Percentiles rank a stretch among this genome's conserved stretches.
Conservation (phyloP, 2,888 invertebrate species). For the Dryobotodes eremita region DNA sequence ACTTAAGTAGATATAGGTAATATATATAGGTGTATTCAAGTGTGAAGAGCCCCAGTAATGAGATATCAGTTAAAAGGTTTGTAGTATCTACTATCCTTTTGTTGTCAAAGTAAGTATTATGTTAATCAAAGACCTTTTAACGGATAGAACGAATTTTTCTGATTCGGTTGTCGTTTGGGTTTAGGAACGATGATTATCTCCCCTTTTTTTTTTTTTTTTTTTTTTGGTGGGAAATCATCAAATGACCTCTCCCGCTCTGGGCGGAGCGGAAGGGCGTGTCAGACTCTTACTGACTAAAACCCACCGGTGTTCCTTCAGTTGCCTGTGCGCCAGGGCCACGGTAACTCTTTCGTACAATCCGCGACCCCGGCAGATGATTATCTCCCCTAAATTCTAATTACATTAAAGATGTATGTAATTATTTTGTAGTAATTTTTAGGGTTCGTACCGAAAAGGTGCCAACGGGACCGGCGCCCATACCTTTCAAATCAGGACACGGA, state of each 20-base stretch:
- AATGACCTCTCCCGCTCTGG: too few species aligned
- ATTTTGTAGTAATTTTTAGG: not conserved
- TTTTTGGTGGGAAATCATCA: too few species aligned
- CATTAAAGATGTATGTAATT: constrained; percentile 11
- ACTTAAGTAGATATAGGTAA: not conserved
- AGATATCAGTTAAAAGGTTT: constrained; percentile 29
- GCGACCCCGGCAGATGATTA: too few species aligned
- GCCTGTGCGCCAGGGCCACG: too few species aligned
- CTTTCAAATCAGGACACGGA: too few species aligned
- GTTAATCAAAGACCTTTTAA: constrained; percentile 28
- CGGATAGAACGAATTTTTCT: constrained; percentile 15
- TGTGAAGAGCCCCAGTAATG: constrained; percentile 42
- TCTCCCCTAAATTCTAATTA: constrained; percentile 9
- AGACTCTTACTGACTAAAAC: too few species aligned
- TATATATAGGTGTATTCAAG: constrained; percentile 41
- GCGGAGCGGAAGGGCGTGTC: too few species aligned
- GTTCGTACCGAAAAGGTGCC: not conserved
- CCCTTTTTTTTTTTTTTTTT: too few species aligned
- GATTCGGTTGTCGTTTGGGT: constrained; percentile 6
- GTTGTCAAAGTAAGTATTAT: constrained; percentile 39
- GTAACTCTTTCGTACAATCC: too few species aligned
- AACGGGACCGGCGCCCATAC: too few species aligned
- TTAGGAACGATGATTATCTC: not conserved
- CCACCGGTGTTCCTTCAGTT: too few species aligned
- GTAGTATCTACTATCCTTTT: not conserved